Evolutionary conservation across 35 echinoderm and acorn worm species (phyloP).

Genomic region (Heliocidaris tuberculata): DNA sequence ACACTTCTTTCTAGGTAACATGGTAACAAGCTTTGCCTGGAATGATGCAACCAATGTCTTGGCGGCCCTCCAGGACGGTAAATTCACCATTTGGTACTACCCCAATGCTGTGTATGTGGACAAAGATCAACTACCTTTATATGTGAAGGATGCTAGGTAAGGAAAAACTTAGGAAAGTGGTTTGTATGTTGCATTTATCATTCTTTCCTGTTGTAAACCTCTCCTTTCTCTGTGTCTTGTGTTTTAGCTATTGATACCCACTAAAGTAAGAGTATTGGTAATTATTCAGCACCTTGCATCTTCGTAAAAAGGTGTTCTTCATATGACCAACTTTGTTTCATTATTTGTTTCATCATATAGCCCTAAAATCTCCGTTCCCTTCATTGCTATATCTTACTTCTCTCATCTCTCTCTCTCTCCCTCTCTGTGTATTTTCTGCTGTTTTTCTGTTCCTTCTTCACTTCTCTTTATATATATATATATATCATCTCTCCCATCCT

Average conservation of each 20-base stretch:
- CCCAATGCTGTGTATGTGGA: conserved; percentile 95
- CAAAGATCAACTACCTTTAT: conserved; percentile 70
- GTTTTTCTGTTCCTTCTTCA: neutral
- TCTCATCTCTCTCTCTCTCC: neutral
- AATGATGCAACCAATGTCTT: conserved; percentile 94
- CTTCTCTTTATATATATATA: neutral
- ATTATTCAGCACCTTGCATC: too few relatives aligned
- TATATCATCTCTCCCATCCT: neutral
- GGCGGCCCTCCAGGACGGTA: conserved; percentile 89
- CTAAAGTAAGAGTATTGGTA: neutral
- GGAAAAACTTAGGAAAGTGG: neutral
- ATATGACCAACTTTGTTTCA: neutral
- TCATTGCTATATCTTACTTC: neutral
- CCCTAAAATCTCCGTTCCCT: neutral
- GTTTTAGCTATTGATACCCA: neutral
- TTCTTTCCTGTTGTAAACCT: too few relatives aligned
- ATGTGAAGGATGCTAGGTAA: conserved; percentile 86
- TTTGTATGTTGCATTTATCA: too few relatives aligned
- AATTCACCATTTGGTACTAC: conserved; percentile 90
- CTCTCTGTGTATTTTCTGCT: neutral
- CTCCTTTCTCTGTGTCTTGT: neutral
- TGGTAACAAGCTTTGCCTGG: conserved; percentile 88
- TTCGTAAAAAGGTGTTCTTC: too few relatives aligned
- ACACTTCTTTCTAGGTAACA: conserved; percentile 59
- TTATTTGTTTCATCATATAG: neutral